Base-by-base conservation (phyloP, 1,140 invertebrate genomes). In the Eupristina koningsbergeri region DNA sequence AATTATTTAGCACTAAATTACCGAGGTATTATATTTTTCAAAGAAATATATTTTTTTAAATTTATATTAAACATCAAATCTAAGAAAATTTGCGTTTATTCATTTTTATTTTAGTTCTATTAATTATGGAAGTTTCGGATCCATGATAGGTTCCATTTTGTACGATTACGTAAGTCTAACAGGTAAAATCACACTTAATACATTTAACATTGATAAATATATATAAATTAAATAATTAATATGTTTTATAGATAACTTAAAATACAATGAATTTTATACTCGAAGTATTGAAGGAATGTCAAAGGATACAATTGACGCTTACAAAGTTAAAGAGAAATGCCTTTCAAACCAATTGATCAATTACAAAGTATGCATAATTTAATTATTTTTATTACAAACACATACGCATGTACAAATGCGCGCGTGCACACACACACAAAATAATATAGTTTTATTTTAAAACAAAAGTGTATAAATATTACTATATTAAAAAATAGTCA, bases 91-190 rank as follows among this genome's bases (percentile, higher is more conserved):
- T 45, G 6, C 2, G 15, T 53, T 80, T 36, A 36, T 26, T 0
- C 9, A 41, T 47, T 45, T 73, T 83, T 29, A 76, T 13, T 79
- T 26, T 34, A 84, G 78, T 31, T 61, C 83, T 3, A 69, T 84
- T 6, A 84, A 77, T 9, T 84, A 84, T 13, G 83, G 83, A 36
- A 84, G 83, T 22, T 84, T 84, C 29, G 83, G 78, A 47, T 80
- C 83, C 0, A 84, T 84, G 83, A n/a, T 84, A 15, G 83, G 83
- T 22, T 80, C 83, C 1, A 69, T 84, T 29, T 29, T 84, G 13
- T 84, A 84, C 53, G 83, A 84, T 77, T 84, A 80, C 78, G 73
- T 81, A 22, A 84, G 83, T 58, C 83, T 84, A 0, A 84, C 83
- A 64, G 81, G 81, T 83, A 77, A 53, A n/a, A 29, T 63, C 29